phyloP scores from a whole-genome alignment of 1,140 invertebrate species.

The Aphelenchoides avenae region DNA sequence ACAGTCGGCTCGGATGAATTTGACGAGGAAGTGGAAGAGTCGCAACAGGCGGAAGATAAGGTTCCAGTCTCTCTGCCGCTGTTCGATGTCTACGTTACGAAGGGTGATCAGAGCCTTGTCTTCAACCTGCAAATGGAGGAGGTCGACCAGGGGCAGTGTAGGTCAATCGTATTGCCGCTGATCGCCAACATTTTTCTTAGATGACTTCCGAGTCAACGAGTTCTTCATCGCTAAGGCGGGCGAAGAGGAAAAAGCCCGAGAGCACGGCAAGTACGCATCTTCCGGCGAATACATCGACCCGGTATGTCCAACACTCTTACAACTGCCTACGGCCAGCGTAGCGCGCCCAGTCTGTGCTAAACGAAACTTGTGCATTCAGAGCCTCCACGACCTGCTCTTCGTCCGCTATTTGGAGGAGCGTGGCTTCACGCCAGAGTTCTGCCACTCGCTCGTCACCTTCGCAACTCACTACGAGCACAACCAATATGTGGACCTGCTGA shows the following conservation, averaged over 20 bases:
- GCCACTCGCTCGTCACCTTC: conserved; percentile 40
- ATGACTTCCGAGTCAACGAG: conserved; percentile 55
- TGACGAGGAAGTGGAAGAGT: conserved; percentile 27
- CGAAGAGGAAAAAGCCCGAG: conserved; percentile 42
- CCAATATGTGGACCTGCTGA: conserved; percentile 49
- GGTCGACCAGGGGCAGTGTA: conserved; percentile 45
- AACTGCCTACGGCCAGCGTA: background rate
- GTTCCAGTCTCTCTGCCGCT: conserved; percentile 46
- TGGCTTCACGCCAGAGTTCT: conserved; percentile 51
- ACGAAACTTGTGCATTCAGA: no score
- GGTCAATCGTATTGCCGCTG: conserved; percentile 17
- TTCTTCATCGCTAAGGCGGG: conserved; percentile 56
- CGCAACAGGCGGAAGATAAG: conserved; percentile 21
- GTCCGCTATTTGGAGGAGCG: conserved; percentile 57
- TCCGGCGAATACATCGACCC: conserved; percentile 56
- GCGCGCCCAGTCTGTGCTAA: background rate
- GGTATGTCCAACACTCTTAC: conserved; percentile 18
- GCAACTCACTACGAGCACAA: conserved; percentile 52
- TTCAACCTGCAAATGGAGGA: conserved; percentile 51
- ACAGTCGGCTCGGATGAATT: conserved; percentile 54
- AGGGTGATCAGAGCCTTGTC: conserved; percentile 49
- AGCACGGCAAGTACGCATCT: conserved; percentile 50
- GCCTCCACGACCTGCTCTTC: conserved; percentile 56
- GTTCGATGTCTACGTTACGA: conserved; percentile 53
- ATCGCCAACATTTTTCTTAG: conserved; percentile 18